Base-by-base conservation (phyloP, 2,888 invertebrate species). In the Aphodius sticticus region DNA sequence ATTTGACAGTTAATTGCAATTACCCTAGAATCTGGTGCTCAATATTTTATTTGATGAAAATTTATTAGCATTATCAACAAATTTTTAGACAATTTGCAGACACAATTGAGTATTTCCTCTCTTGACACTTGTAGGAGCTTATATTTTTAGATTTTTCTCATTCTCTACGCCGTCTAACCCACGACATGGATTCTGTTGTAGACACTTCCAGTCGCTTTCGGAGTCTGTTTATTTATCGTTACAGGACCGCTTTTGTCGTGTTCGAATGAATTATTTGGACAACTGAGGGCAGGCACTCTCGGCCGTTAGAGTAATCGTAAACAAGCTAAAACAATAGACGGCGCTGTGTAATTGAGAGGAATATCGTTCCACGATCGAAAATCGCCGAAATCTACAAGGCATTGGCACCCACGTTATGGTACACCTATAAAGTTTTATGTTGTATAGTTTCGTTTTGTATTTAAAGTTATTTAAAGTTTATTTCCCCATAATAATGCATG, bases 261-360 rank as follows among this genome's bases (percentile, higher is more conserved):
- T 53, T 53, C 53, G 12, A 53, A 53, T 53, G 12, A 53, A 53
- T 53, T 53, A 53, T 53, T 53, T 53, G 53, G 53, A 53, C 53
- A 53, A 53, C 9, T 12, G 53, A 53, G 9, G 53, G 53, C 53
- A 53, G 53, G 53, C 53, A 53, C 53, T 53, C 53, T 53, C 53
- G 53, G 6, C 53, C 53, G 53, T 53, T 53, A 2, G 53, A 53
- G 53, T 53, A 53, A 53, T 53, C 53, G 53, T 53, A 53, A 53
- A 53, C 53, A 53, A 53, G 53, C 53, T 53, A 53, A 53, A 53
- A 53, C 53, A 53, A 53, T 53, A 53, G 53, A 53, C 53, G 53
- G 53, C 53, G 53, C 53, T 53, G 53, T 53, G 53, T 12, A 53
- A 53, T 53, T 2, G 53, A 53, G 53, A 53, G 53, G 53, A 53